A percentile compares a stretch with the other conserved stretches of the same genome.
phyloP scores from a whole-genome alignment of 1,140 invertebrate species.

The Eciton burchellii region DNA sequence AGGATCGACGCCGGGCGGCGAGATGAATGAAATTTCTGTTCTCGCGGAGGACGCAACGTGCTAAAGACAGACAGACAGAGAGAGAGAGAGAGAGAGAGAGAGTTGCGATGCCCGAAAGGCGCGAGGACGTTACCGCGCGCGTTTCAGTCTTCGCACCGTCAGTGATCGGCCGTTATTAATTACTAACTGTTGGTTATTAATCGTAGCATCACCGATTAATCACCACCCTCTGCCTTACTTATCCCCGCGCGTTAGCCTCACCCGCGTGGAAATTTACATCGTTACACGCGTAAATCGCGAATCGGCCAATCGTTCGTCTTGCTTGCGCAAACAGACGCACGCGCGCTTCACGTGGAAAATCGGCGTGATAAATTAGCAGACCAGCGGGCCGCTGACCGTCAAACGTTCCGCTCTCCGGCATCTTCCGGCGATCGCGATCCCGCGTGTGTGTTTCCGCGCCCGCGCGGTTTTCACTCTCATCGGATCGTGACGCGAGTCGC shows the following conservation, averaged over 20 bases:
- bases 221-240: neutral
- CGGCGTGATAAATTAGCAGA: no score
- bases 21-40: conserved; percentile 49
- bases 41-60: neutral
- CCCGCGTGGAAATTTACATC: neutral
- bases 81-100: no score
- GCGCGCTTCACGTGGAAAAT: no score
- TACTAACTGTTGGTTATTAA: neutral
- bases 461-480: neutral
- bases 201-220: conserved; percentile 11
- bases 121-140: no score
- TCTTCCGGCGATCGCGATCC: neutral
- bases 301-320: no score
- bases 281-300: neutral
- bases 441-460: neutral
- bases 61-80: no score
- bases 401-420: neutral
- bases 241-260: neutral
- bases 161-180: neutral
- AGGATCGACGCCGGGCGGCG: no score
- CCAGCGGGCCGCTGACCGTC: no score
- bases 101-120: no score
- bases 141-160: conserved; percentile 2
- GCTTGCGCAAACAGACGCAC: no score
- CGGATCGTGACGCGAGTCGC: neutral